These are phyloP conservation scores for Lagorchestes hirsutus DNA, from an alignment of 2,797 vertebrate genomes.

Conservation along the genomic window DNA sequence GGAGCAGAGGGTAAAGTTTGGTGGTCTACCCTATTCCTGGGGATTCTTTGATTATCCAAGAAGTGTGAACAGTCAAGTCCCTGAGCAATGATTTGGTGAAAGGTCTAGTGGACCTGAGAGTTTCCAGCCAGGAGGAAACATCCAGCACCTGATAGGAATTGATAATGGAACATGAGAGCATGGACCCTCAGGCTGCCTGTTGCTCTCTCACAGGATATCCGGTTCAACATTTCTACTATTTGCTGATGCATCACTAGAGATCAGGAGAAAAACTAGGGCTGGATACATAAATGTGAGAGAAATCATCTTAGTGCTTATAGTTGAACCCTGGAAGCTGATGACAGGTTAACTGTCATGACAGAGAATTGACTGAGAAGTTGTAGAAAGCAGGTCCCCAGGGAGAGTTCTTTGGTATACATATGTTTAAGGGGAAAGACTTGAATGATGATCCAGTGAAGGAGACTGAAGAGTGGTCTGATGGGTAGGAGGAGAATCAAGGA, in stretches of 20 bases:
- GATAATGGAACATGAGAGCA: background rate
- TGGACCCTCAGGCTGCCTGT: background rate
- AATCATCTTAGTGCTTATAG: background rate
- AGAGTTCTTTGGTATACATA: background rate
- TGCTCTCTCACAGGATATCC: background rate
- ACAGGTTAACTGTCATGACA: background rate
- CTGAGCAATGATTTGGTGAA: background rate
- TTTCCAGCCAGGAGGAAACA: background rate
- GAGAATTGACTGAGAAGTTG: background rate
- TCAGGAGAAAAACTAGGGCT: background rate
- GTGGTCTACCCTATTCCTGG: background rate
- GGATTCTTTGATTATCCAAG: background rate
- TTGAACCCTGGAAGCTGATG: background rate
- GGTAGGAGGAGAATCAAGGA: background rate
- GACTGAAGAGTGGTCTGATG: background rate
- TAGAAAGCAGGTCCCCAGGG: background rate
- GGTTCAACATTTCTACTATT: background rate
- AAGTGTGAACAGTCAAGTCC: background rate
- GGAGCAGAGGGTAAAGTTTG: background rate
- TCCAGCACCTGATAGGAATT: background rate
- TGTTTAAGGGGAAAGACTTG: background rate
- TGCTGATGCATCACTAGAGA: background rate
- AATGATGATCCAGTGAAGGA: background rate
- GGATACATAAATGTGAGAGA: background rate
- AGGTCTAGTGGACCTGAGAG: background rate